Percentiles rank a stretch among this genome's conserved stretches.
These are phyloP conservation scores for Lepidocyrtoides sp. DNA, from an alignment of 2,888 invertebrate species.

Conservation along the genomic window DNA sequence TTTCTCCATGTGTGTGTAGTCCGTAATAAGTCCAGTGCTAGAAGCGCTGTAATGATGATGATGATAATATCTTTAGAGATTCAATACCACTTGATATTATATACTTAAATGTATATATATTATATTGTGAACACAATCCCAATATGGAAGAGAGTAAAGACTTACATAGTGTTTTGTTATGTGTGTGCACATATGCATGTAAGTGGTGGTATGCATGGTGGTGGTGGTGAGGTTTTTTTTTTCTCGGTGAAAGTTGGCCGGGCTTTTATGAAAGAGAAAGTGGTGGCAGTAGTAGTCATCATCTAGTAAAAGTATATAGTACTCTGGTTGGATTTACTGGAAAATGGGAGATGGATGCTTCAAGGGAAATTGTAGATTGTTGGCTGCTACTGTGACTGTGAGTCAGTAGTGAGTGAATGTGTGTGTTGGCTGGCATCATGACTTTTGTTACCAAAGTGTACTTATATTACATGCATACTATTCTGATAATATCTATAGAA, in stretches of 20 bases:
- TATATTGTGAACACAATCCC: background rate
- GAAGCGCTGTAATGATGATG: background rate
- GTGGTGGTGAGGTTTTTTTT: conserved; percentile 29
- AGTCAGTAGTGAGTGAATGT: background rate
- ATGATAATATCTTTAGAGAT: conserved; percentile 21
- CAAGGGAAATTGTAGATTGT: conserved; percentile 48
- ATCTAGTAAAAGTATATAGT: background rate
- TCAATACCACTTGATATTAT: conserved; percentile 23
- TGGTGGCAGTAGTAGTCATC: background rate
- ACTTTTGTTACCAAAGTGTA: conserved; percentile 31
- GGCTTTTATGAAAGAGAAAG: conserved; percentile 54
- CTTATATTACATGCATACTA: conserved; percentile 1
- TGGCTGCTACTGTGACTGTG: conserved; percentile 39
- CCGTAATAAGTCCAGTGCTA: background rate
- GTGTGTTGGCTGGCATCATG: background rate
- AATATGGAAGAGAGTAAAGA: background rate
- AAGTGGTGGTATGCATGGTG: conserved; percentile 41
- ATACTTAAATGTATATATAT: background rate
- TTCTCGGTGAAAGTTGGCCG: conserved; percentile 56
- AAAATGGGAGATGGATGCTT: conserved; percentile 56
- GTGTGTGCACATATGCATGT: conserved; percentile 33
- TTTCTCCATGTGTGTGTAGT: background rate
- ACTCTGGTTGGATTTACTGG: conserved; percentile 56
- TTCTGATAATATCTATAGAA: background rate
- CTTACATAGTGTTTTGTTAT: background rate